Percentiles rank a stretch among this genome's conserved stretches.
Conservation (phyloP, 2,113 vertebrate genomes). For the Psilopsiagon aymara region DNA sequence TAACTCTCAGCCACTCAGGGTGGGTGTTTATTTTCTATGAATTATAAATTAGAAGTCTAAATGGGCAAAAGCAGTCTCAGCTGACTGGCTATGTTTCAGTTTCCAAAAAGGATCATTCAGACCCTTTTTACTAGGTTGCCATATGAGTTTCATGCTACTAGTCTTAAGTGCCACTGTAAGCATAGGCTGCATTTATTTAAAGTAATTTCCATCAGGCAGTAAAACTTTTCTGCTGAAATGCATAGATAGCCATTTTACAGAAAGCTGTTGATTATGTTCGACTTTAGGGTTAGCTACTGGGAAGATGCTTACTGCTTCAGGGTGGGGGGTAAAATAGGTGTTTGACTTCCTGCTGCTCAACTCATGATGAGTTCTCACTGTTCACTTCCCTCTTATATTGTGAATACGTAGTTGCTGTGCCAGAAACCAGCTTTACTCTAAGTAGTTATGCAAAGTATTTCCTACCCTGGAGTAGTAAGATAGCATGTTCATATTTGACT, state of each 20-base stretch:
- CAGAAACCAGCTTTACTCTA: background rate
- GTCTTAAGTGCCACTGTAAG: background rate
- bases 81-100: background rate
- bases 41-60: background rate
- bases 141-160: background rate
- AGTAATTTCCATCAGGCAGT: background rate
- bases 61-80: background rate
- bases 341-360: background rate
- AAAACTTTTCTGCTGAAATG: background rate
- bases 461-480: background rate
- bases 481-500: background rate
- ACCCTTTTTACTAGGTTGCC: background rate
- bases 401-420: background rate
- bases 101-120: background rate
- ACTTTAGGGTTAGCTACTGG: background rate
- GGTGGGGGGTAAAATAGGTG: rapidly evolving
- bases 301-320: background rate
- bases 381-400: background rate
- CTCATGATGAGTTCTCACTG: background rate
- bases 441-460: background rate
- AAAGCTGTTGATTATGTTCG: background rate
- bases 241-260: background rate
- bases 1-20: background rate
- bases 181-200: background rate
- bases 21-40: background rate